These are phyloP conservation scores for Melanotaenia trifasciata DNA, from an alignment of 2,797 vertebrate species.

Conservation along the genomic window DNA sequence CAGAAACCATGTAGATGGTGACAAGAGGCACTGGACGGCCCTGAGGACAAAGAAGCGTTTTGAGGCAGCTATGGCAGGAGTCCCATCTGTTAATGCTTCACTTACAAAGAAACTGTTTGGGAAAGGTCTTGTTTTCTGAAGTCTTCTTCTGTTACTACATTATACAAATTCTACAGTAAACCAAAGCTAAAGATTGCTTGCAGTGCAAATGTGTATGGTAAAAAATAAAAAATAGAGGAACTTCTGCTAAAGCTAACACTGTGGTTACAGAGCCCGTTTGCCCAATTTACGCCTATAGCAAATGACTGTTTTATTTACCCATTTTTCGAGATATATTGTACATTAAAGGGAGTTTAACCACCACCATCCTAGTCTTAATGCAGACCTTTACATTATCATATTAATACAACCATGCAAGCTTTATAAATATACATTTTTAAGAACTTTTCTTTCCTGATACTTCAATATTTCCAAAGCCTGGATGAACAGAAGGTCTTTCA, in stretches of 20 bases:
- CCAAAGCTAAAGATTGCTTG: neutral
- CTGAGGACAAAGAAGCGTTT: slow-evolving; percentile 71
- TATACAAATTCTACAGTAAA: slow-evolving; percentile 2
- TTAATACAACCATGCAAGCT: slow-evolving; percentile 2
- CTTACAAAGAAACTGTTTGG: slow-evolving; percentile 2
- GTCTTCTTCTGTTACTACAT: slow-evolving; percentile 25
- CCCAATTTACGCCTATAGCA: slow-evolving; percentile 12
- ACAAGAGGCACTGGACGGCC: slow-evolving; percentile 73
- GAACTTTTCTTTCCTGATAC: neutral
- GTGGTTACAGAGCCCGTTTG: slow-evolving; percentile 21
- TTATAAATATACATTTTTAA: neutral
- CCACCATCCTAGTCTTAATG: neutral
- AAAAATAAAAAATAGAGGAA: slow-evolving; percentile 17
- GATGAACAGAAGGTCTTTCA: neutral
- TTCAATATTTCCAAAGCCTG: neutral
- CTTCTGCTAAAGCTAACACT: slow-evolving; percentile 29
- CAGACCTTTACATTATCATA: neutral
- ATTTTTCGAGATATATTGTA: slow-evolving; percentile 1
- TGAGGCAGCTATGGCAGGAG: slow-evolving; percentile 45
- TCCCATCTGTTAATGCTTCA: slow-evolving; percentile 18
- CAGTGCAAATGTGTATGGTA: slow-evolving; percentile 7
- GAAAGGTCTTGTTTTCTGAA: slow-evolving; percentile 15
- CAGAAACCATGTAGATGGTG: slow-evolving; percentile 50
- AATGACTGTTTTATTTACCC: neutral
- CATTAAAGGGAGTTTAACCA: neutral